phyloP scores from a whole-genome alignment of 2,888 invertebrate genomes.

The Alsophila aescularia region DNA sequence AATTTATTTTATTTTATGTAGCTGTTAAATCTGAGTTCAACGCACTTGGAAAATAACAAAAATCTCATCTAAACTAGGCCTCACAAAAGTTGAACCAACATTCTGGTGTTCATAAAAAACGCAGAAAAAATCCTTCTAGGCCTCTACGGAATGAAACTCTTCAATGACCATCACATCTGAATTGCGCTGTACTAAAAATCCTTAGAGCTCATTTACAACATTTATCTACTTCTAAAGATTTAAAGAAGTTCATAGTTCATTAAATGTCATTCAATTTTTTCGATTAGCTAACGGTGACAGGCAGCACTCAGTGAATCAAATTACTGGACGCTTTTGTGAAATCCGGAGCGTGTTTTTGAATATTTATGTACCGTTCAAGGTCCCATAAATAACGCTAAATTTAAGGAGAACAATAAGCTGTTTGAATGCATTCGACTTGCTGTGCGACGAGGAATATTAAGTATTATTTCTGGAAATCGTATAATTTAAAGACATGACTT shows the following conservation, averaged over 20 bases:
- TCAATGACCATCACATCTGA: not conserved
- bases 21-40: no score
- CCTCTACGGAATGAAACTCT: no score
- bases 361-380: conserved; percentile 71
- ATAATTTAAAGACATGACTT: not conserved
- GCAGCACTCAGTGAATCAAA: conserved; percentile 64
- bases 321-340: conserved; percentile 62
- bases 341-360: conserved; percentile 63
- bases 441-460: conserved; percentile 18
- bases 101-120: no score
- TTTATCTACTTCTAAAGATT: not conserved
- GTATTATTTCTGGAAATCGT: conserved; percentile 4
- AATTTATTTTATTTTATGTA: no score
- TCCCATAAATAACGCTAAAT: conserved; percentile 53
- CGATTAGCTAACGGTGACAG: conserved; percentile 67
- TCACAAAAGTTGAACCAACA: no score
- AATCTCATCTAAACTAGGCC: no score
- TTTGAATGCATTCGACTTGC: conserved; percentile 37
- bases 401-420: conserved; percentile 46
- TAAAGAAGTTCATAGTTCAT: conserved; percentile 19
- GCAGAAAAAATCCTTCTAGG: no score
- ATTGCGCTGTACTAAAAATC: not conserved
- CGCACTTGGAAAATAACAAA: no score
- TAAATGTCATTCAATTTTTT: conserved; percentile 69
- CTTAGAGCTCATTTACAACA: not conserved